Percentiles rank a stretch among this genome's conserved stretches.
Evolutionary conservation across 2,113 vertebrate genomes (phyloP).

Genomic region (Vanacampus margaritifer): DNA sequence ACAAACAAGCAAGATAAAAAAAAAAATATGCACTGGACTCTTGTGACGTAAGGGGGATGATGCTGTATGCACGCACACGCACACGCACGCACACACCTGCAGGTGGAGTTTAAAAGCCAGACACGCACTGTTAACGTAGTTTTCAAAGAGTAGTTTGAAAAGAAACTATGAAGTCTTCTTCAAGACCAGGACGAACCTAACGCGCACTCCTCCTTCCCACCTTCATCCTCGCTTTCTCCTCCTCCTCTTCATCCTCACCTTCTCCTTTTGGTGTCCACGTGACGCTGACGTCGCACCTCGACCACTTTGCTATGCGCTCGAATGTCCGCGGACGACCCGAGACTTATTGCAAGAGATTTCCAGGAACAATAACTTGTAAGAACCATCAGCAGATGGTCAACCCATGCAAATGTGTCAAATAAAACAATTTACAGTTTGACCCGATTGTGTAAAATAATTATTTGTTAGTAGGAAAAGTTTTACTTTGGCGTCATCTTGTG

Average conservation of each 20-base stretch:
- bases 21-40: slow-evolving; percentile 54
- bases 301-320: not conserved
- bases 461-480: no score
- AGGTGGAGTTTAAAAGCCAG: slow-evolving; percentile 51
- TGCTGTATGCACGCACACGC: slow-evolving; percentile 37
- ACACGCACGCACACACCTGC: slow-evolving; percentile 23
- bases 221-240: not conserved
- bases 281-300: not conserved
- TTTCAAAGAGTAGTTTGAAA: not conserved
- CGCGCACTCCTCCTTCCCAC: not conserved
- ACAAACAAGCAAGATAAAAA: slow-evolving; percentile 1
- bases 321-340: not conserved
- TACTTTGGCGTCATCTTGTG: no score
- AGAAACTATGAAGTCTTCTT: not conserved
- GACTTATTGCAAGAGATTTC: not conserved
- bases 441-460: no score
- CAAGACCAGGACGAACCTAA: not conserved
- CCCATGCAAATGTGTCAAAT: not conserved
- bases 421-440: not conserved
- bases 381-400: not conserved
- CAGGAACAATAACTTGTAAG: not conserved
- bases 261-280: not conserved
- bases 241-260: not conserved
- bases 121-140: slow-evolving; percentile 60
- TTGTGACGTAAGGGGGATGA: slow-evolving; percentile 16